These are phyloP conservation scores for Miltochrista miniata DNA, from an alignment of 2,888 invertebrate genomes.

Conservation along the genomic window DNA sequence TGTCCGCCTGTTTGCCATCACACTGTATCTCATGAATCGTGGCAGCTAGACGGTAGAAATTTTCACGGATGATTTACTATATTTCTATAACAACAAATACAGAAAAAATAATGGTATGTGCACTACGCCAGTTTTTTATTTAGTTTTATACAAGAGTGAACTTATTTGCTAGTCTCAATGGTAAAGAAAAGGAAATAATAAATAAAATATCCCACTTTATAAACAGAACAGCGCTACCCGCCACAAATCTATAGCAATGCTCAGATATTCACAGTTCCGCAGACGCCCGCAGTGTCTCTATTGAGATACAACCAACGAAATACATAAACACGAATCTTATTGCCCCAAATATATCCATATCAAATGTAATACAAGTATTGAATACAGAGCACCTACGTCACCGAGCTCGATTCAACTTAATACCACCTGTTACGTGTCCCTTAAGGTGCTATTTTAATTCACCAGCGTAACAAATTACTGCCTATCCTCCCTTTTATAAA, in stretches of 20 bases:
- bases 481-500: constrained; percentile 7
- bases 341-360: constrained; percentile 10
- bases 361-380: constrained; percentile 16
- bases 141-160: too few relatives aligned
- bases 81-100: too few relatives aligned
- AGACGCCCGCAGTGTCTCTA: neutral
- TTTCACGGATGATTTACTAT: too few relatives aligned
- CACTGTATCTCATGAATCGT: too few relatives aligned
- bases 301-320: neutral
- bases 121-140: too few relatives aligned
- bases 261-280: neutral
- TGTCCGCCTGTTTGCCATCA: too few relatives aligned
- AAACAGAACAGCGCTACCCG: too few relatives aligned
- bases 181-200: too few relatives aligned
- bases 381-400: constrained; percentile 19
- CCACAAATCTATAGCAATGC: neutral
- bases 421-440: constrained; percentile 10
- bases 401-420: constrained; percentile 1
- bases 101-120: too few relatives aligned
- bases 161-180: too few relatives aligned
- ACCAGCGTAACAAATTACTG: constrained; percentile 15
- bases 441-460: constrained; percentile 14
- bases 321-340: constrained; percentile 11
- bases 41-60: too few relatives aligned
- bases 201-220: too few relatives aligned